Evolutionary conservation across 2,113 vertebrate genomes (phyloP).

Genomic region (Callocephalon fimbriatum): DNA sequence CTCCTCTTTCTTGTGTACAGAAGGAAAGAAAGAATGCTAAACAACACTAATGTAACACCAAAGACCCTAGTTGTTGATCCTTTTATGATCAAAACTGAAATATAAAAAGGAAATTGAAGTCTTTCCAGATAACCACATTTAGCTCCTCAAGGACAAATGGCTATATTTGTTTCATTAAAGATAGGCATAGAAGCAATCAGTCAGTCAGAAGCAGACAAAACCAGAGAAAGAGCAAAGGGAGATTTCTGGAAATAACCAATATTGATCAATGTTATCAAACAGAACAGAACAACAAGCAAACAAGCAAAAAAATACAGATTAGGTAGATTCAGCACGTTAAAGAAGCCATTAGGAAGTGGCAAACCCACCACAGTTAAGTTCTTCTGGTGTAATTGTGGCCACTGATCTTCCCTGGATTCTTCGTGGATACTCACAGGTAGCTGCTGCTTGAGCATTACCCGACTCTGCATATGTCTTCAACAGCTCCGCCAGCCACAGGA

Average conservation of each 20-base stretch:
- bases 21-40: not conserved
- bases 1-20: not conserved
- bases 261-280: not conserved
- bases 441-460: slow-evolving; percentile 93
- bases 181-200: not conserved
- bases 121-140: not conserved
- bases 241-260: not conserved
- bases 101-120: not conserved
- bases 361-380: slow-evolving; percentile 93
- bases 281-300: not conserved
- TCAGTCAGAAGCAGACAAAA: not conserved
- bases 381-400: slow-evolving; percentile 91
- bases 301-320: not conserved
- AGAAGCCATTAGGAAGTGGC: not conserved
- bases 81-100: not conserved
- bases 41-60: not conserved
- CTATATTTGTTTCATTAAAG: not conserved
- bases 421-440: slow-evolving; percentile 92
- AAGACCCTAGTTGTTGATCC: not conserved
- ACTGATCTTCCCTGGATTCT: slow-evolving; percentile 94
- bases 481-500: slow-evolving; percentile 94
- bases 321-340: not conserved
- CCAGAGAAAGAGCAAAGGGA: not conserved
- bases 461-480: slow-evolving; percentile 91
- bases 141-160: not conserved